These are phyloP conservation scores for Botrylloides violaceus DNA, from an alignment of 23 tunicate genomes.

Conservation along the genomic window DNA sequence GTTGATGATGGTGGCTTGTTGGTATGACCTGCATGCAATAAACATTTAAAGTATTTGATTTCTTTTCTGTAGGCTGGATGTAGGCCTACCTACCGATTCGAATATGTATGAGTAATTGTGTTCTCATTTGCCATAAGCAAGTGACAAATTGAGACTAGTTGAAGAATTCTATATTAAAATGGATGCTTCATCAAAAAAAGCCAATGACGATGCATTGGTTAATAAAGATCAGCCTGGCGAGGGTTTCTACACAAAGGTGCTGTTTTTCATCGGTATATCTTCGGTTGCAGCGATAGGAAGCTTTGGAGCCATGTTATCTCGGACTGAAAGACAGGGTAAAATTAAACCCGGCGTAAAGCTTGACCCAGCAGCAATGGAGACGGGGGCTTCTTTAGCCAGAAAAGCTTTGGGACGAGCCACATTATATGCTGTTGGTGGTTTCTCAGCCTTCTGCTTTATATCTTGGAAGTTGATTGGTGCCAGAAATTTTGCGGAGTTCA, in stretches of 20 bases:
- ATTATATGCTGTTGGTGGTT: constrained; percentile 73
- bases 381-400: constrained; percentile 60
- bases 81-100: no score
- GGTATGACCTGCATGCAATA: no score
- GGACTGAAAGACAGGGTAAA: constrained; percentile 37
- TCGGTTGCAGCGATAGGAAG: constrained; percentile 58
- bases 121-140: no score
- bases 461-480: constrained; percentile 86
- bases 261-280: constrained; percentile 50
- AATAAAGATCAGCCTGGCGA: no score
- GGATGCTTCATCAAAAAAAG: no score
- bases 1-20: no score
- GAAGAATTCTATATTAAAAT: no score
- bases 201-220: no score
- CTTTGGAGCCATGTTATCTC: constrained; percentile 70
- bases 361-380: constrained; percentile 30
- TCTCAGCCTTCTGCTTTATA: constrained; percentile 70
- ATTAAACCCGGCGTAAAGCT: constrained; percentile 6
- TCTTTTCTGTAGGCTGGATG: no score
- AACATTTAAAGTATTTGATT: no score
- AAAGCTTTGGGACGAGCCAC: constrained; percentile 88
- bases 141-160: no score
- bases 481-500: constrained; percentile 54
- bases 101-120: no score
- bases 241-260: constrained; percentile 49